Base-by-base conservation (phyloP, 2,113 vertebrate genomes). In the Poicephalus gulielmi region DNA sequence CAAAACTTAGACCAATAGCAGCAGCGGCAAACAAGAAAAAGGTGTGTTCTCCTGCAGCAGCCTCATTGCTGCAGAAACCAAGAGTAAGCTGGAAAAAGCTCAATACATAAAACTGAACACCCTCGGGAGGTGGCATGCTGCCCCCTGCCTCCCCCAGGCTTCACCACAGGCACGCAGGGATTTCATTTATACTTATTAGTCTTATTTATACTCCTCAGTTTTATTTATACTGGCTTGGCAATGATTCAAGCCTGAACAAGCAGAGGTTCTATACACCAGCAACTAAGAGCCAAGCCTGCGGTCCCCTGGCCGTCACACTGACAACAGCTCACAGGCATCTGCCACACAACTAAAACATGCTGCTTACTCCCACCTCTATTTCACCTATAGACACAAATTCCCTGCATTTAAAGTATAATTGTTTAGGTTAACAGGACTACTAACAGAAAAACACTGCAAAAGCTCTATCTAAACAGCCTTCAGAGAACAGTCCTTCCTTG, bases 281-380 rank as follows among this genome's bases (percentile, higher is more conserved):
- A 70, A 57, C 59, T 20, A 78, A 43, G 6, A 88, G 30, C 49
- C 49, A 67, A 43, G 67, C 7, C 55, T 35, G 35, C 2, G 4
- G 55, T 33, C 41, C 30, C 17, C 20, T 17, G 44, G 44, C n/a
- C 25, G 19, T 30, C 68, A 76, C 0, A 0, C 33, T 55, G 69
- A 75, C 44, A 66, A 24, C 1, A 41, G 85, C 71, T 33, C 49
- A 18, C 1, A 11, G n/a, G 8, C 33, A 70, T 37, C 53, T 59
- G 60, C 80, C 7, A 5, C n/a, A 14, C 0, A 0, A 67, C 16
- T 49, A 18, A 31, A 85, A 62, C 0, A 0, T 0, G 0, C 5
- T 62, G 49, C 43, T 80, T 49, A 50, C 59, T 80, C 31, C n/a
- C n/a, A 52, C 4, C 11, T 2, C 0, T 14, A 53, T 68, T 52